These are phyloP conservation scores for Stegostoma tigrinum DNA, from an alignment of 2,113 vertebrate species.

Conservation along the genomic window DNA sequence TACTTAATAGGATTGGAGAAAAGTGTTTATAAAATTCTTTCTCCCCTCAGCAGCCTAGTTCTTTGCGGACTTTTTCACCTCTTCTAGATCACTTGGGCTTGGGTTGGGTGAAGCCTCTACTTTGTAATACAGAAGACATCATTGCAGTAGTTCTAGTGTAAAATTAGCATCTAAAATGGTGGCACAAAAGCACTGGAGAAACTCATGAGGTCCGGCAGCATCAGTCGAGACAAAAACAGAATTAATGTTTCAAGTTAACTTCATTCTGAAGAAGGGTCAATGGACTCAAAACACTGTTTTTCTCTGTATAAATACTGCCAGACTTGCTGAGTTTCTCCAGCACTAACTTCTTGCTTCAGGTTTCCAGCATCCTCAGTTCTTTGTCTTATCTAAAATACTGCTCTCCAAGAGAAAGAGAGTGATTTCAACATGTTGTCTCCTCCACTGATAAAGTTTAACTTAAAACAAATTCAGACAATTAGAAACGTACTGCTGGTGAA, in stretches of 20 bases:
- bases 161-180: neutral
- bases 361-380: too few relatives aligned
- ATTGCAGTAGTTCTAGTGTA: neutral
- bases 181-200: neutral
- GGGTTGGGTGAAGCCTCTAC: neutral
- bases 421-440: neutral
- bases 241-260: too few relatives aligned
- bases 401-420: neutral
- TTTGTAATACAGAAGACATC: neutral
- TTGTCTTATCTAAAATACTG: too few relatives aligned
- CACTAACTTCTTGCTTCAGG: too few relatives aligned
- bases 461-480: neutral
- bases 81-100: neutral
- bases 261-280: too few relatives aligned
- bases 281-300: too few relatives aligned
- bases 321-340: too few relatives aligned
- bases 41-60: neutral
- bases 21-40: neutral
- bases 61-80: neutral
- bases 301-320: too few relatives aligned
- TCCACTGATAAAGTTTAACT: neutral
- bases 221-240: too few relatives aligned
- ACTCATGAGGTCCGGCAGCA: too few relatives aligned
- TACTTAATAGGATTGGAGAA: neutral
- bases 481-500: neutral